Evolutionary conservation across 2,797 vertebrate species (phyloP).

Genomic region (Gobionotothen gibberifrons): DNA sequence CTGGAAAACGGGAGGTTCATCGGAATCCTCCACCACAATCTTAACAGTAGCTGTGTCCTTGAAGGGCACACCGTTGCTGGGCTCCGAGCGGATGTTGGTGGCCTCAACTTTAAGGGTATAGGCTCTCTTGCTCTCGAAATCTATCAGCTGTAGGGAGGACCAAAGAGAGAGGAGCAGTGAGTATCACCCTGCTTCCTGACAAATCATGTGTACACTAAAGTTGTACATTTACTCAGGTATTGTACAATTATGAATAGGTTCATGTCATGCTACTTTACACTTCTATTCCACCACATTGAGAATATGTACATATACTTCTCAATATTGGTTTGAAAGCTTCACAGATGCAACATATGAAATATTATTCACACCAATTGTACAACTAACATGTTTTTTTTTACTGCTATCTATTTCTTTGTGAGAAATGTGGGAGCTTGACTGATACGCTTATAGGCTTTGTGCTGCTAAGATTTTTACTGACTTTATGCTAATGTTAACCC

Average conservation of each 20-base stretch:
- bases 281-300: not conserved
- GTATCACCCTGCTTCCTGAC: not conserved
- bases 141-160: slow-evolving; percentile 87
- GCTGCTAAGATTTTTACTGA: not conserved
- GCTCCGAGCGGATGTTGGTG: slow-evolving; percentile 90
- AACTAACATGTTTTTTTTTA: not conserved
- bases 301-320: not conserved
- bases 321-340: not conserved
- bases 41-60: slow-evolving; percentile 95
- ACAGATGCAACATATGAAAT: not conserved
- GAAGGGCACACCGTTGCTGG: slow-evolving; percentile 89
- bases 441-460: not conserved
- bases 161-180: slow-evolving; percentile 7
- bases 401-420: not conserved
- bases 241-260: not conserved
- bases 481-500: not conserved
- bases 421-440: not conserved
- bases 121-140: slow-evolving; percentile 93
- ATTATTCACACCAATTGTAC: not conserved
- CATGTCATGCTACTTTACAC: not conserved
- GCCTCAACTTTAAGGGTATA: slow-evolving; percentile 96
- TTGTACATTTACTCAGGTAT: not conserved
- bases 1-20: slow-evolving; percentile 94
- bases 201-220: not conserved
- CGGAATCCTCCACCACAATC: slow-evolving; percentile 92